These are phyloP conservation scores for Eira barbara DNA, from an alignment of 2,113 vertebrate species.

Conservation along the genomic window DNA sequence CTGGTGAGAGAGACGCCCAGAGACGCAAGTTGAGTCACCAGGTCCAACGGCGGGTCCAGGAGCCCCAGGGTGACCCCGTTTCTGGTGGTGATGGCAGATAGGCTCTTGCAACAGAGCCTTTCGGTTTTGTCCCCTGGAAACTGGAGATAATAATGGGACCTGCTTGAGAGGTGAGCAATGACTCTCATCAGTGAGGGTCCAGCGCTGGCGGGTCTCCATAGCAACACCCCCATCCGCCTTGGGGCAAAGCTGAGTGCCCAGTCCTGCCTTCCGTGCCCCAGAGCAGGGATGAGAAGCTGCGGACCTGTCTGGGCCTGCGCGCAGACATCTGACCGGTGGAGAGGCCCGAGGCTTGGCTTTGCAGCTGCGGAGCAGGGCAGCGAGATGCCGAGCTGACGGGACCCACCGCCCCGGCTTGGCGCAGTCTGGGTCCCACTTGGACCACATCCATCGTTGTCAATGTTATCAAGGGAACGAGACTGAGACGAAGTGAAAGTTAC, in stretches of 20 bases:
- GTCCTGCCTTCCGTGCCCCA: fast-evolving
- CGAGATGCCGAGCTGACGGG: fast-evolving
- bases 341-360: fast-evolving
- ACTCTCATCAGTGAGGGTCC: background rate
- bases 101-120: background rate
- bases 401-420: fast-evolving
- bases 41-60: fast-evolving
- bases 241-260: fast-evolving
- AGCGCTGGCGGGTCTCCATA: fast-evolving
- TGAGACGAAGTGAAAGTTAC: no score
- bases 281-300: no score
- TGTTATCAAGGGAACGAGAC: no score
- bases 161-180: background rate
- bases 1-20: background rate
- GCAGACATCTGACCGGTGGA: background rate
- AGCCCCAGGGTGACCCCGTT: fast-evolving
- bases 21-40: background rate
- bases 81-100: background rate
- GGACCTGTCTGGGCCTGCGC: fast-evolving
- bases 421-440: background rate
- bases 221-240: fast-evolving
- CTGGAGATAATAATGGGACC: no score
- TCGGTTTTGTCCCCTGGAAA: background rate
- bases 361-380: background rate
- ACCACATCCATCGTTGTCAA: fast-evolving